Conservation (phyloP, 2,888 invertebrate genomes). For the Nudaria mundana region DNA sequence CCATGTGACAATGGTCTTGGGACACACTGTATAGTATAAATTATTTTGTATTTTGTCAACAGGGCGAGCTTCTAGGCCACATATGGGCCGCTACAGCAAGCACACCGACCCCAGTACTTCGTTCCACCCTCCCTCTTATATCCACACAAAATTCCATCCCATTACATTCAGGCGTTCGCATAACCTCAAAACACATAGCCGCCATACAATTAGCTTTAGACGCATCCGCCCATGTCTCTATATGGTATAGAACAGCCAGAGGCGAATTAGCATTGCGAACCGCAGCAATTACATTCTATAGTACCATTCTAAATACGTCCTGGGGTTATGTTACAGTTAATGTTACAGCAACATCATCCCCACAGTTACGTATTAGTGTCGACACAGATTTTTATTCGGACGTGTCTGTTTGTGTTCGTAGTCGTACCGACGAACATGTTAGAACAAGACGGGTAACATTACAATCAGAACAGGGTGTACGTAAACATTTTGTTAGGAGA, state of each 20-base stretch:
- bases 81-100: slow-evolving; percentile 65
- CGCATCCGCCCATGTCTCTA: slow-evolving; percentile 26
- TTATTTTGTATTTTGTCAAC: slow-evolving; percentile 3
- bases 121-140: slow-evolving; percentile 31
- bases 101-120: slow-evolving; percentile 50
- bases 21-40: too few relatives aligned
- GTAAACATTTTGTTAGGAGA: slow-evolving; percentile 12
- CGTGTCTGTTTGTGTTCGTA: slow-evolving; percentile 60
- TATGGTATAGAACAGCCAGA: slow-evolving; percentile 38
- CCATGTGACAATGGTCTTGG: too few relatives aligned
- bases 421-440: slow-evolving; percentile 22
- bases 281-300: slow-evolving; percentile 20
- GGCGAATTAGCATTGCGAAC: slow-evolving; percentile 15
- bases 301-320: slow-evolving; percentile 36
- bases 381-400: slow-evolving; percentile 62
- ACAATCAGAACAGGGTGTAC: slow-evolving; percentile 7
- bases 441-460: slow-evolving; percentile 14
- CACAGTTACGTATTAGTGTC: slow-evolving; percentile 35
- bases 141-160: slow-evolving; percentile 13
- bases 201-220: slow-evolving; percentile 30
- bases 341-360: slow-evolving; percentile 13
- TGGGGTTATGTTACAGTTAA: slow-evolving; percentile 27
- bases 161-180: slow-evolving; percentile 23
- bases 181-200: slow-evolving; percentile 17
- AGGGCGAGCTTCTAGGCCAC: slow-evolving; percentile 61